A percentile compares a stretch with the other conserved stretches of the same genome.
phyloP scores from a whole-genome alignment of 1,140 invertebrate species.

The Neotoxoptera formosana region DNA sequence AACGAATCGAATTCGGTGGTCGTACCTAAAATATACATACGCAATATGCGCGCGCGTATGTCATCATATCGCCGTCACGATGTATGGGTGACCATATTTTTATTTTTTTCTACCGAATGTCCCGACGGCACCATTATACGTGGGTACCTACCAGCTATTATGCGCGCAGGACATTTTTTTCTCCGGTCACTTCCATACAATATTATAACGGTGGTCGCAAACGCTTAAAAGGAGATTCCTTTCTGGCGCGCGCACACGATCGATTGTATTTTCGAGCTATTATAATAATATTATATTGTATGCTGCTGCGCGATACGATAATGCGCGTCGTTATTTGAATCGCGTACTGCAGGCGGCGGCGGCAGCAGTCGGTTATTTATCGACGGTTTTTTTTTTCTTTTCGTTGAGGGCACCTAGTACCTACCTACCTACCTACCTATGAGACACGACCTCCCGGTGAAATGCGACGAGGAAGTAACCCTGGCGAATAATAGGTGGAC shows the following conservation, averaged over 20 bases:
- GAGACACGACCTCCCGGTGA: slow-evolving; percentile 5
- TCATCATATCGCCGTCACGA: background rate
- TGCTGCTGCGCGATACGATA: background rate
- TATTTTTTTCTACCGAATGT: background rate
- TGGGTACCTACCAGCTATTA: too few relatives aligned
- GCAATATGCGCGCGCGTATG: too few relatives aligned
- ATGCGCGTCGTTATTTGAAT: background rate
- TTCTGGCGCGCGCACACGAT: background rate
- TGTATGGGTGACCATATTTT: background rate
- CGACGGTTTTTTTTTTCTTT: background rate
- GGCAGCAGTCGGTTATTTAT: background rate
- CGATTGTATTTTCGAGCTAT: background rate
- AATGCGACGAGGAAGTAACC: slow-evolving; percentile 5
- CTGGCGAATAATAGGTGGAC: background rate
- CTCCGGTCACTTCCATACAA: too few relatives aligned
- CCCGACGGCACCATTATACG: background rate
- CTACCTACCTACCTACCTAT: too few relatives aligned
- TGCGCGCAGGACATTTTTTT: background rate
- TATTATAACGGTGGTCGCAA: background rate
- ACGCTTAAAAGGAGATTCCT: background rate
- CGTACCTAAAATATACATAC: background rate
- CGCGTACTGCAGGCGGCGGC: too few relatives aligned
- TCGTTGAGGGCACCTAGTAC: background rate
- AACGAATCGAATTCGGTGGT: background rate
- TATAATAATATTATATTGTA: background rate